Evolutionary conservation across 2,888 invertebrate species (phyloP).

Genomic region (Ophonus ardosiacus): DNA sequence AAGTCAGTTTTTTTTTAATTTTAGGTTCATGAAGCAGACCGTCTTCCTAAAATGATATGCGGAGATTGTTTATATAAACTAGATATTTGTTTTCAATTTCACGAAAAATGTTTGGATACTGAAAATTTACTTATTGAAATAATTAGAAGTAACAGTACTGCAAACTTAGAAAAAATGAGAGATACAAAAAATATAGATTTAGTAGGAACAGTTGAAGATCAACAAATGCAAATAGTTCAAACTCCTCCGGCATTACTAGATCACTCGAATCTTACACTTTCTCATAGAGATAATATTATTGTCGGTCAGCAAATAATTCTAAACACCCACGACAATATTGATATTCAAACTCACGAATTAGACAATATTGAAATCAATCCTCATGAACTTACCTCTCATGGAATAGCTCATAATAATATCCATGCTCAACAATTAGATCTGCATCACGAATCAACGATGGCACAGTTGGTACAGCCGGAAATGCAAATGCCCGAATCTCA

Average conservation of each 20-base stretch:
- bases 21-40: conserved; percentile 78
- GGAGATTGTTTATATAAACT: conserved; percentile 79
- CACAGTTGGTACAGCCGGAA: conserved; percentile 65
- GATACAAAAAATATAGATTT: conserved; percentile 67
- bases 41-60: conserved; percentile 80
- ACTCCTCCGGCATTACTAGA: conserved; percentile 70
- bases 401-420: conserved; percentile 72
- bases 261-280: conserved; percentile 69
- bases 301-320: conserved; percentile 72
- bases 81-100: conserved; percentile 78
- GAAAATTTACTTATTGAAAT: conserved; percentile 76
- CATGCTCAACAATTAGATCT: conserved; percentile 69
- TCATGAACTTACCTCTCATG: conserved; percentile 72
- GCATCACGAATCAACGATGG: conserved; percentile 67
- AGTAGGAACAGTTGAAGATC: conserved; percentile 68
- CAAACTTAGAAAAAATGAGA: conserved; percentile 65
- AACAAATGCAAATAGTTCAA: conserved; percentile 71
- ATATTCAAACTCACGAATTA: conserved; percentile 71
- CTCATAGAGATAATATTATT: conserved; percentile 71
- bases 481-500: conserved; percentile 66
- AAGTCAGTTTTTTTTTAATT: conserved; percentile 66
- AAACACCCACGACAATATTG: conserved; percentile 69
- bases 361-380: conserved; percentile 72
- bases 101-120: conserved; percentile 78
- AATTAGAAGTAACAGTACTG: conserved; percentile 70